These are phyloP conservation scores for Probaryconus sp. DNA, from an alignment of 1,140 invertebrate genomes.

Conservation along the genomic window DNA sequence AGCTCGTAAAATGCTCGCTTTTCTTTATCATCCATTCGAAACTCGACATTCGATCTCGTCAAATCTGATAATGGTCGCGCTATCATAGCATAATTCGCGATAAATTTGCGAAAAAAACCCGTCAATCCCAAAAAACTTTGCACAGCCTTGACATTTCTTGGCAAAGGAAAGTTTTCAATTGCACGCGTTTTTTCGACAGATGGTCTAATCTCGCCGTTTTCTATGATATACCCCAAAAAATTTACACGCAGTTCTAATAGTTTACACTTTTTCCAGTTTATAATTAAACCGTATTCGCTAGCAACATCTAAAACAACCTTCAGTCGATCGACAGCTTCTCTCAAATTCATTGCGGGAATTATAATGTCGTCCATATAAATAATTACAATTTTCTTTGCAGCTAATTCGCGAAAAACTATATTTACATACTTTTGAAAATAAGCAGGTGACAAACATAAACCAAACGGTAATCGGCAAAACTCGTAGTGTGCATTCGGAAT, in stretches of 20 bases:
- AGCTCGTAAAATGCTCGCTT: neutral
- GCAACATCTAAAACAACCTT: neutral
- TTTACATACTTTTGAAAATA: too few species aligned
- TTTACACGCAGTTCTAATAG: neutral
- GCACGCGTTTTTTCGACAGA: conserved; percentile 6
- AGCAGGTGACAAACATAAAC: too few species aligned
- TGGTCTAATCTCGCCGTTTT: conserved; percentile 5
- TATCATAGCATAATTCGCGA: neutral
- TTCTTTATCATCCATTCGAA: neutral
- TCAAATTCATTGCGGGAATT: neutral
- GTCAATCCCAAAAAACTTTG: conserved; percentile 22
- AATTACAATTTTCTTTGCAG: neutral
- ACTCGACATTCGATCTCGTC: conserved; percentile 2
- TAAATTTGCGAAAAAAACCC: conserved; percentile 4
- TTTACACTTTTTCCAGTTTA: conserved; percentile 21
- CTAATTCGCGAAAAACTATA: too few species aligned
- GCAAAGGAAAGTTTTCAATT: conserved; percentile 3
- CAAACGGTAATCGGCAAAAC: too few species aligned
- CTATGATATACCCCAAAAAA: conserved; percentile 17
- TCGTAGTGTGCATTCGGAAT: too few species aligned
- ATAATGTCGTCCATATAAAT: conserved; percentile 38
- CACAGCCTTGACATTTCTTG: neutral
- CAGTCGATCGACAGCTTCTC: neutral
- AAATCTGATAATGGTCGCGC: conserved; percentile 1
- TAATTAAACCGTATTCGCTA: neutral